Evolutionary conservation across 2,888 invertebrate genomes (phyloP).

Genomic region (Xestia c-nigrum): DNA sequence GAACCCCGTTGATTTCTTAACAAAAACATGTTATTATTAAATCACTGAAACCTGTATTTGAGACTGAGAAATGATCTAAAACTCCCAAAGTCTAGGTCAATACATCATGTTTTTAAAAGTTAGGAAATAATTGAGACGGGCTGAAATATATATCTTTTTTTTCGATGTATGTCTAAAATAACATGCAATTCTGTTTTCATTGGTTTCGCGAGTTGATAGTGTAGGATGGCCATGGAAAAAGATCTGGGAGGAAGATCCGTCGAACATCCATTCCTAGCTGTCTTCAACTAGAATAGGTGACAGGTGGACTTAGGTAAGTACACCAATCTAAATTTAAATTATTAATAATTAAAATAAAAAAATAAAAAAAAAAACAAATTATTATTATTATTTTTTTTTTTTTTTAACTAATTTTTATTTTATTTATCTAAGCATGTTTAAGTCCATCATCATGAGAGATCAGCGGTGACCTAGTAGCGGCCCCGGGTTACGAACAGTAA

Average conservation of each 20-base stretch:
- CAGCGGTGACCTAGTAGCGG: too few species aligned
- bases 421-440: too few species aligned
- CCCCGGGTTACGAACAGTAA: too few species aligned
- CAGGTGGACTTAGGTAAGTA: too few species aligned
- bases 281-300: too few species aligned
- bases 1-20: constrained; percentile 1
- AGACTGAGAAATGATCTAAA: constrained; percentile 40
- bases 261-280: too few species aligned
- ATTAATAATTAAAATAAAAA: too few species aligned
- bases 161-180: constrained; percentile 45
- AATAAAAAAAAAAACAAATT: too few species aligned
- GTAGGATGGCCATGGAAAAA: constrained; percentile 46
- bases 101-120: constrained; percentile 32
- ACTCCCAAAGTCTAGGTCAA: constrained; percentile 26
- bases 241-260: background rate
- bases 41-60: constrained; percentile 22
- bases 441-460: too few species aligned
- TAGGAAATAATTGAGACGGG: constrained; percentile 46
- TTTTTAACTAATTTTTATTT: too few species aligned
- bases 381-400: too few species aligned
- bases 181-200: constrained; percentile 56
- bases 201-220: constrained; percentile 50
- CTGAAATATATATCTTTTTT: constrained; percentile 14
- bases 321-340: too few species aligned
- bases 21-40: constrained; percentile 8